Base-by-base conservation (phyloP, 2,113 vertebrate species). In the Suricata suricatta region DNA sequence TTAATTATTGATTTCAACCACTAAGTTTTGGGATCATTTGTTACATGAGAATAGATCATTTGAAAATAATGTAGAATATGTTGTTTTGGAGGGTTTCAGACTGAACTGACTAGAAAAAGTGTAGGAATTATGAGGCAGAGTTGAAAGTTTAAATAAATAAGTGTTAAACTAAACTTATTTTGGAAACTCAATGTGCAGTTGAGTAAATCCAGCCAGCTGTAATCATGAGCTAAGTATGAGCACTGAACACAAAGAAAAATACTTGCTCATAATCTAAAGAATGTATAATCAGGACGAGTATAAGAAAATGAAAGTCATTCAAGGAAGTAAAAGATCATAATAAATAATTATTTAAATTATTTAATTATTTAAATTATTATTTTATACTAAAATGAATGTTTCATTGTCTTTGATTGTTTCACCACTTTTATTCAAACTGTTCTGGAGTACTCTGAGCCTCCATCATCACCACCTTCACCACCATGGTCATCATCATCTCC, bases 61-160 rank as follows among this genome's bases (percentile, higher is more conserved):
- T 38, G 25, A 50, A 93, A 89, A 71, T 54, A 92, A 50, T 27
- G 7, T 44, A 17, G 50, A 21, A 33, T 29, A 41, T 90, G 2
- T 12, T 72, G 19, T 52, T 74, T 83, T 25, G 3, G 13, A 94
- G 11, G 9, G 0, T 93, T 31, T 3, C 41, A 21, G 7, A n/a
- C 21, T 41, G 5, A 66, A 5, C 9, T 77, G 64, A 17, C 0
- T 31, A 25, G 19, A 41, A 2, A 64, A 68, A 72, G 7, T 14
- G 1, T 35, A 50, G n/a, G 7, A 90, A n/a, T 68, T 15, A 44
- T 35, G 7, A 93, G 54, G 21, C 14, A 74, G 16, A 33, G 3
- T 35, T 68, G 17, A 97, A 72, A 60, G 41, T 9, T 5, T 81
- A 64, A 85, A 47, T 54, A 71, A 85, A 47, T 54, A 71, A 94